phyloP scores from a whole-genome alignment of 2,888 invertebrate species.

The Atethmia centrago region DNA sequence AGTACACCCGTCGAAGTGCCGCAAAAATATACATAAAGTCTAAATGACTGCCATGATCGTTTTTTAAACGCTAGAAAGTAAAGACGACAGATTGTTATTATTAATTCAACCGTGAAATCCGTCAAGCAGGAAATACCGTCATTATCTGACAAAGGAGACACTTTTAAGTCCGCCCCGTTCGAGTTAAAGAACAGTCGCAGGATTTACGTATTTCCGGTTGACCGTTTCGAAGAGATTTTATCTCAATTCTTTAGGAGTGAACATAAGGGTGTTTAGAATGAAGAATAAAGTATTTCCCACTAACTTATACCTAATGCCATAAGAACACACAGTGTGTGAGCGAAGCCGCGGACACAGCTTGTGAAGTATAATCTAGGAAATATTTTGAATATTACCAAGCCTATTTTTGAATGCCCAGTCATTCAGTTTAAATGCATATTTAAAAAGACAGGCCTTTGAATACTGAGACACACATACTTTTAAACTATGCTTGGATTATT shows the following conservation, averaged over 20 bases:
- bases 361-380: background rate
- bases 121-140: constrained; percentile 57
- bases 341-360: background rate
- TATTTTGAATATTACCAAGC: background rate
- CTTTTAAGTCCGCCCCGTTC: constrained; percentile 64
- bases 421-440: background rate
- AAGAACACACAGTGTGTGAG: background rate
- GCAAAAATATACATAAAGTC: background rate
- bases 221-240: constrained; percentile 69
- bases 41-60: background rate
- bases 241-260: constrained; percentile 63
- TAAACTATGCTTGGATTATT: background rate
- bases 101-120: constrained; percentile 47
- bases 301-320: background rate
- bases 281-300: background rate
- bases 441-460: no score
- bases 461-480: background rate
- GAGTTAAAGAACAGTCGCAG: constrained; percentile 68
- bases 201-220: constrained; percentile 76
- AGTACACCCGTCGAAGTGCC: background rate
- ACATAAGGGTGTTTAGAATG: constrained; percentile 7
- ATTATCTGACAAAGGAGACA: constrained; percentile 60
- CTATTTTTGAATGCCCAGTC: background rate
- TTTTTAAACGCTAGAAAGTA: constrained; percentile 1
- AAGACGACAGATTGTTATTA: constrained; percentile 46